phyloP scores from a whole-genome alignment of 2,797 vertebrate species.

The Mormyrus hasselquistii region DNA sequence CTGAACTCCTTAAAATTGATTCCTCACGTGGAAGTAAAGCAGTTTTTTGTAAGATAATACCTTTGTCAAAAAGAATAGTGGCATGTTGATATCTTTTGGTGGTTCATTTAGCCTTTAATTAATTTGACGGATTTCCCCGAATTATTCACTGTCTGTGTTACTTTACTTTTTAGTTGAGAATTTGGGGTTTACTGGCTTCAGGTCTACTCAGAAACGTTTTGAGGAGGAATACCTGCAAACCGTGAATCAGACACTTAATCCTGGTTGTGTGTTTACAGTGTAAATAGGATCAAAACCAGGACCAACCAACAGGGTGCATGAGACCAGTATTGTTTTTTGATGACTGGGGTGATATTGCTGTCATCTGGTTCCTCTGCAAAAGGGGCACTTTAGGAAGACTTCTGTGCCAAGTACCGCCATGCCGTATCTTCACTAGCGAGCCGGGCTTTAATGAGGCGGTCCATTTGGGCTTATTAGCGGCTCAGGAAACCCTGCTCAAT shows the following conservation, averaged over 20 bases:
- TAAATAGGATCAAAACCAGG: background rate
- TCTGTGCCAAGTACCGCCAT: background rate
- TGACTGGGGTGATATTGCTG: background rate
- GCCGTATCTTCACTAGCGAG: background rate
- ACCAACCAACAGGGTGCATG: constrained; percentile 8
- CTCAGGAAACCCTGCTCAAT: background rate
- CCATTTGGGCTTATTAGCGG: background rate
- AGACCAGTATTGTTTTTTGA: background rate
- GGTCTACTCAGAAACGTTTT: background rate
- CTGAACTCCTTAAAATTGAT: background rate
- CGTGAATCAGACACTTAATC: background rate
- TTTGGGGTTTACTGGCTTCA: background rate
- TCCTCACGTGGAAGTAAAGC: background rate
- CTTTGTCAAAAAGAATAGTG: background rate
- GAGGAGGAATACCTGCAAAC: background rate
- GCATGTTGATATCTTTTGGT: background rate
- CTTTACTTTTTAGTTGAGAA: background rate
- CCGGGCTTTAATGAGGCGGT: background rate
- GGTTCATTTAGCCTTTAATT: background rate
- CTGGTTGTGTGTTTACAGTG: constrained; percentile 7
- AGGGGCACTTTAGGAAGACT: background rate
- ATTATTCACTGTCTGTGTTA: background rate
- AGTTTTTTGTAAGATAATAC: background rate
- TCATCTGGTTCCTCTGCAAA: background rate
- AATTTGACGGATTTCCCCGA: background rate